Evolutionary conservation across 2,113 vertebrate species (phyloP).

Genomic region (Bambusicola thoracicus): DNA sequence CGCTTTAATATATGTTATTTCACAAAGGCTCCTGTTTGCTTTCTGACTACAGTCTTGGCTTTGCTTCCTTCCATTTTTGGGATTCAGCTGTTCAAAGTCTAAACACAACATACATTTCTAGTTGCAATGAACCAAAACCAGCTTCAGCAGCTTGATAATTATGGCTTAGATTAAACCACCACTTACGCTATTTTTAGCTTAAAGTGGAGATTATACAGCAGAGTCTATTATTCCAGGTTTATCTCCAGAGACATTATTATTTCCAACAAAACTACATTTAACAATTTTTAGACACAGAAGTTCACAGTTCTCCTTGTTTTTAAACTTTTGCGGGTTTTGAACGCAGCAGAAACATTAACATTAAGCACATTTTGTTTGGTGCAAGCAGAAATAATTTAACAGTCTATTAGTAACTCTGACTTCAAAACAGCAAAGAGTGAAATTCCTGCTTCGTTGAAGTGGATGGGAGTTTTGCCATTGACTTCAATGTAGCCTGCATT

Average conservation of each 20-base stretch:
- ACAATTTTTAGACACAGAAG: not conserved
- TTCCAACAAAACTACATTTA: slow-evolving; percentile 58
- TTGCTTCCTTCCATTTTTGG: not conserved
- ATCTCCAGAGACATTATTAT: slow-evolving; percentile 71
- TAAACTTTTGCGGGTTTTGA: slow-evolving; percentile 29
- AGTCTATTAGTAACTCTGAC: slow-evolving; percentile 57
- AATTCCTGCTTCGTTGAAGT: slow-evolving; percentile 49
- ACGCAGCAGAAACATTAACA: slow-evolving; percentile 12
- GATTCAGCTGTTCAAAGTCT: slow-evolving; percentile 38
- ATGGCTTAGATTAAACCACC: slow-evolving; percentile 64
- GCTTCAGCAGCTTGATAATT: slow-evolving; percentile 46
- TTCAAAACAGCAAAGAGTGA: slow-evolving; percentile 60
- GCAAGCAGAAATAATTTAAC: slow-evolving; percentile 31
- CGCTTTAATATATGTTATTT: not conserved
- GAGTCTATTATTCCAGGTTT: slow-evolving; percentile 74
- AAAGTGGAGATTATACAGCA: slow-evolving; percentile 60
- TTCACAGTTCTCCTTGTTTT: slow-evolving; percentile 26
- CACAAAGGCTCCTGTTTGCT: slow-evolving; percentile 33
- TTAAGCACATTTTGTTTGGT: slow-evolving; percentile 44
- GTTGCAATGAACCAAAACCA: slow-evolving; percentile 43
- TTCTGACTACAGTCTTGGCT: slow-evolving; percentile 47
- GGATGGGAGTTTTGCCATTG: slow-evolving; percentile 53
- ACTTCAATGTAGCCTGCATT: slow-evolving; percentile 47
- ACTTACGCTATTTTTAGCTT: slow-evolving; percentile 74
- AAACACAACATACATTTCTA: slow-evolving; percentile 44